Evolutionary conservation across 1,140 invertebrate genomes (phyloP), one percentile per base, ranked within the genome.

Genomic region (Liolophura sinensis): DNA sequence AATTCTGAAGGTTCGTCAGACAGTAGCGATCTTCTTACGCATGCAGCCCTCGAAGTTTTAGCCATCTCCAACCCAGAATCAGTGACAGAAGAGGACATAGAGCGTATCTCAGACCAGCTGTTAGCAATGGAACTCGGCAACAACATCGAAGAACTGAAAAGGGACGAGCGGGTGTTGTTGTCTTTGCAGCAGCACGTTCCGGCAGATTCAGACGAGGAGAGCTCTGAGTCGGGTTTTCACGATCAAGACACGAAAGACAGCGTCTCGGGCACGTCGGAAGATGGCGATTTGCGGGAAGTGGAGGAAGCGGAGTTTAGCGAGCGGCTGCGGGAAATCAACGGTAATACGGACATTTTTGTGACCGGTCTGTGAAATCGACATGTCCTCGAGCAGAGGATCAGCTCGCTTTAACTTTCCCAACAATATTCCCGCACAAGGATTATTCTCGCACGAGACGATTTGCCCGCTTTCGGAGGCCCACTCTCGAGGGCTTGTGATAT

Each of bases 151-250:
- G 75, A 77, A 67, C 64, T 82, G 27, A 73, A 75, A 67, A 61
- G 70, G 5, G 77, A 82, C 62, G 64, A 73, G 14, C 74, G 70
- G 24, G 78, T 82, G 14, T 72, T 78, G 65, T 82, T 68, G 64
- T 78, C 73, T 66, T 60, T 79, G 31, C 52, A 75, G 15, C 65
- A 72, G 59, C 24, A 50, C 4, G 71, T 70, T 16, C 11, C 27
- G 25, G 40, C 60, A 16, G 79, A 81, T 64, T 80, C 78, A 0
- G 81, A 82, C 56, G 80, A 79, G 24, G 79, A 80, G 50, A 80
- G 78, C 67, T 78, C 81, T 5, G 81, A 82, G 62, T 81, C 79
- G 0, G 81, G 81, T 1, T 82, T 78, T 61, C 75, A 78, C 50
- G 80, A 81, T n/a, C 72, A 74, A 60, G 68, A 69, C 55, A 62